Base-by-base conservation (phyloP, 2,797 vertebrate species). In the Mormyrops boulengeri region DNA sequence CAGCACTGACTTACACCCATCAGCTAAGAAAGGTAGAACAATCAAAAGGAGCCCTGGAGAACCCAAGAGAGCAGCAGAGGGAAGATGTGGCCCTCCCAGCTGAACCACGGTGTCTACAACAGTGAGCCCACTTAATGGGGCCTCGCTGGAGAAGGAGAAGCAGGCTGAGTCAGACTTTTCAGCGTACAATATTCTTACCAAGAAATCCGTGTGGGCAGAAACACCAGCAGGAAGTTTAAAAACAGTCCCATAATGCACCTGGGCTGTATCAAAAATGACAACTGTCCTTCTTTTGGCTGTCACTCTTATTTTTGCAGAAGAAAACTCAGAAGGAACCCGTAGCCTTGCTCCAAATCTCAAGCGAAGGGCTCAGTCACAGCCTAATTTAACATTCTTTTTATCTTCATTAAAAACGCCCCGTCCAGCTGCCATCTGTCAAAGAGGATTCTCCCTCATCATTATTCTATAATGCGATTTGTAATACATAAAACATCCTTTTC, bases 381-480 rank as follows among this genome's bases (percentile, higher is more conserved):
- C 38, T 41, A n/a, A 82, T 82, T 82, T 44, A 82, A n/a, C 77
- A 82, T 82, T 47, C 77, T 82, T 34, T 82, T 85, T 26, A 84
- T 73, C 69, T 34, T 84, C 5, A 49, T 84, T 84, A 44, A 47
- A 84, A 85, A 85, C 89, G 90, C 85, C 88, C 26, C 89, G 90
- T 90, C 85, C 88, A 88, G 57, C n/a, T 88, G 89, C 69, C 57
- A 69, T 57, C 69, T 90, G 89, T 92, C 90, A 93, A 85, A 73
- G 90, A 93, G 55, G 89, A 90, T 82, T 82, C 77, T 47, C 89
- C 84, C n/a, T 90, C 88, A 84, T 92, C 91, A 93, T 90, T 94
- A 89, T 90, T 91, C 91, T 92, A 92, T 92, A 92, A 93, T 92
- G 93, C 93, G 91, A 91, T 90, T 86, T 91, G 80, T 60, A 89